phyloP scores from a whole-genome alignment of 1,140 invertebrate species.

The Lordiphosa clarofinis region DNA sequence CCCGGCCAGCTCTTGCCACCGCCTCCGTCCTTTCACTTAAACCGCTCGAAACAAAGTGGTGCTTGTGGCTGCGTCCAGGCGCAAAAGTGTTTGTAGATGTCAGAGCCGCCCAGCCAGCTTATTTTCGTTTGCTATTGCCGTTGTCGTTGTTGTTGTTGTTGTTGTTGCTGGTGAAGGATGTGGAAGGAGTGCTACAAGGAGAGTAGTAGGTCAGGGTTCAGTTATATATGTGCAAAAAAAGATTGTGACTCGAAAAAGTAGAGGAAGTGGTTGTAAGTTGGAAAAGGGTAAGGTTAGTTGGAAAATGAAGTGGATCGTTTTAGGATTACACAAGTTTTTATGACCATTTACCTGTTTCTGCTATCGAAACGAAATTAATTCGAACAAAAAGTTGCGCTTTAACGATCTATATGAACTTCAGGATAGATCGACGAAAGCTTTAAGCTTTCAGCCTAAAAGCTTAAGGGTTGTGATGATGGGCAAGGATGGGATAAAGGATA shows the following conservation, averaged over 20 bases:
- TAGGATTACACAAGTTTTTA: too few relatives aligned
- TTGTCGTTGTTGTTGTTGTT: conserved; percentile 11
- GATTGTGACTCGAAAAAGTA: conserved; percentile 52
- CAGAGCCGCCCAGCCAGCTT: conserved; percentile 10
- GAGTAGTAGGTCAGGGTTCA: conserved; percentile 59
- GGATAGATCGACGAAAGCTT: too few relatives aligned
- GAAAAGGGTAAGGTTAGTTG: conserved; percentile 1
- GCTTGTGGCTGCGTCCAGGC: conserved; percentile 65
- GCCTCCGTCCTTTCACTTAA: conserved; percentile 16
- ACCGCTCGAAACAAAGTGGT: conserved; percentile 58
- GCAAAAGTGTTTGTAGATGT: conserved; percentile 71
- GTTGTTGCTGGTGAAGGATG: neutral
- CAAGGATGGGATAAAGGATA: too few relatives aligned
- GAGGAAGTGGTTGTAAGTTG: conserved; percentile 22
- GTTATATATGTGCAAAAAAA: conserved; percentile 26
- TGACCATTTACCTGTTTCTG: too few relatives aligned
- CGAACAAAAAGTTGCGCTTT: too few relatives aligned
- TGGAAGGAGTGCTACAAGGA: neutral
- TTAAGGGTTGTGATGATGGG: too few relatives aligned
- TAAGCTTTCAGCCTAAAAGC: too few relatives aligned
- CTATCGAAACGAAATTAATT: too few relatives aligned
- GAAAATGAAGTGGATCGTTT: conserved; percentile 5
- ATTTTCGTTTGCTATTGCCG: conserved; percentile 36
- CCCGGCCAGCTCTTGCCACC: too few relatives aligned
- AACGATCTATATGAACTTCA: too few relatives aligned